These are phyloP conservation scores for Pachyseris speciosa DNA, from an alignment of 64 coral and sea anemone species.

Conservation along the genomic window DNA sequence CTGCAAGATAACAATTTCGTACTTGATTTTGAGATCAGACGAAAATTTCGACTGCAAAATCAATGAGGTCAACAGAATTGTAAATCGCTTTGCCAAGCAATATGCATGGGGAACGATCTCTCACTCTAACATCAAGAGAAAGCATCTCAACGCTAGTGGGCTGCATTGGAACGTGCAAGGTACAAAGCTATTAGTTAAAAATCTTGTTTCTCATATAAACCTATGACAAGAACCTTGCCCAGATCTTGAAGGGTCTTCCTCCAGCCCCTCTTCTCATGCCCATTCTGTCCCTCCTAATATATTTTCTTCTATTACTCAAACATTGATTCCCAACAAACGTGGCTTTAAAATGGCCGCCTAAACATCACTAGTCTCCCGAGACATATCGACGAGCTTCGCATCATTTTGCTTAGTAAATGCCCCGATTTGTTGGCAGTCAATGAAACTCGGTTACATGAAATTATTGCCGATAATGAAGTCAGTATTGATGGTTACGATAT, in stretches of 20 bases:
- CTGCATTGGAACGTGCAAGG: slow-evolving; percentile 65
- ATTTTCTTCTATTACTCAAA: neutral
- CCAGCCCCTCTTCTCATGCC: neutral
- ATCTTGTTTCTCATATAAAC: slow-evolving; percentile 4
- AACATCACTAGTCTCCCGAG: too few species aligned
- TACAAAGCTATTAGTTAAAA: slow-evolving; percentile 63
- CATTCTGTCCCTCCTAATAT: neutral
- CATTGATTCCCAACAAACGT: neutral
- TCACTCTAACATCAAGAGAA: slow-evolving; percentile 57
- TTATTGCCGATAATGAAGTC: neutral
- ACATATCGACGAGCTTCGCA: neutral
- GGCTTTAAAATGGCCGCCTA: neutral
- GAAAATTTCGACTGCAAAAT: slow-evolving; percentile 27
- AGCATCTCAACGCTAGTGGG: slow-evolving; percentile 68
- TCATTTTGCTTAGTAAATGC: neutral
- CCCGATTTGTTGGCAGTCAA: neutral
- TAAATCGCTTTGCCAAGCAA: slow-evolving; percentile 18
- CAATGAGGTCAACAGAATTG: slow-evolving; percentile 61
- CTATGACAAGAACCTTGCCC: too few species aligned
- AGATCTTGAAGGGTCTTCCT: too few species aligned
- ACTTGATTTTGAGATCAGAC: slow-evolving; percentile 27
- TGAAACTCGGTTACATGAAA: neutral
- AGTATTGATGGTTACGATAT: neutral
- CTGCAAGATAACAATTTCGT: slow-evolving; percentile 38
- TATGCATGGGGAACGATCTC: slow-evolving; percentile 16